Conservation (phyloP, 2,797 vertebrate genomes). For the Euphonia xanthogaster region DNA sequence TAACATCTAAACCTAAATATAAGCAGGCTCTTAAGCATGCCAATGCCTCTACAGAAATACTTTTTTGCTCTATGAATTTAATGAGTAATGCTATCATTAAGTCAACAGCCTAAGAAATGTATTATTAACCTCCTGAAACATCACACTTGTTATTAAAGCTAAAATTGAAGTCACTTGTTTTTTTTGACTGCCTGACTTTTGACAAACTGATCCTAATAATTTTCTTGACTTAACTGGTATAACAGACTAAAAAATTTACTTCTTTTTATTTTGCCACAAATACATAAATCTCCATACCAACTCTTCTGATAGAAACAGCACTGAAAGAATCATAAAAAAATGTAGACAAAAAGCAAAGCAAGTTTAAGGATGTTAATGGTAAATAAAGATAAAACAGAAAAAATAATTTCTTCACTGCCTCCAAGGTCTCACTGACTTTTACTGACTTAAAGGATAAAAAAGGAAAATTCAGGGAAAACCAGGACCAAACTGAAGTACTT, state of each 20-base stretch:
- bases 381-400: slow-evolving; percentile 32
- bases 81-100: not conserved
- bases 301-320: not conserved
- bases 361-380: not conserved
- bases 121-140: slow-evolving; percentile 35
- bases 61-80: not conserved
- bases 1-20: not conserved
- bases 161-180: not conserved
- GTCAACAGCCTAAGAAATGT: not conserved
- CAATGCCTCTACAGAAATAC: not conserved
- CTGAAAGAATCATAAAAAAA: not conserved
- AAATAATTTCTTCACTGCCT: slow-evolving; percentile 10
- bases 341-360: not conserved
- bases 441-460: not conserved
- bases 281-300: not conserved
- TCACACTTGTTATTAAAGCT: slow-evolving; percentile 24
- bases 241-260: not conserved
- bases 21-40: not conserved
- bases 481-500: not conserved
- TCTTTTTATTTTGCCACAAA: not conserved
- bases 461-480: not conserved
- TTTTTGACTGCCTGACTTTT: not conserved
- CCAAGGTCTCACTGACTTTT: not conserved
- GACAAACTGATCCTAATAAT: not conserved
- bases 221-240: not conserved